Percentiles rank a stretch among this genome's conserved stretches.
Conservation (phyloP, 2,888 invertebrate genomes). For the Margaritifera margaritifera region DNA sequence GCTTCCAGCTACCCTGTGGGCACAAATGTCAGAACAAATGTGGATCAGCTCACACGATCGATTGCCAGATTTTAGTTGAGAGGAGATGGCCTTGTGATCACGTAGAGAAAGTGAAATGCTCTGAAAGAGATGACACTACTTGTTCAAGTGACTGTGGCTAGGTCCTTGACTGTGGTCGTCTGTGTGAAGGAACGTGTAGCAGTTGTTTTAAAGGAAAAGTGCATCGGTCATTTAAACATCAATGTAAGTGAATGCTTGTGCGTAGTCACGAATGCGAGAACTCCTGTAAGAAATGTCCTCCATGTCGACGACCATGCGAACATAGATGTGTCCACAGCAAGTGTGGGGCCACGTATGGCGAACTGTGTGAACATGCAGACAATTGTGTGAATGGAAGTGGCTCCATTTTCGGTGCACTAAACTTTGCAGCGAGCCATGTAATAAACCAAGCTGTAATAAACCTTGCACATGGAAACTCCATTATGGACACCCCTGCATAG, state of each 20-base stretch:
- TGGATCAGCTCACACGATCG: conserved; percentile 27
- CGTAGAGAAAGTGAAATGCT: conserved; percentile 24
- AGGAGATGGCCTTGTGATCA: conserved; percentile 43
- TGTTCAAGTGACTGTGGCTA: conserved; percentile 33
- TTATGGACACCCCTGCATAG: conserved; percentile 77
- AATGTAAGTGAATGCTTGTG: conserved; percentile 78
- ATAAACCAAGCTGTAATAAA: conserved; percentile 66
- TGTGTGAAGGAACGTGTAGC: conserved; percentile 71
- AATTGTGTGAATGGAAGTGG: conserved; percentile 68
- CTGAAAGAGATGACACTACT: conserved; percentile 14
- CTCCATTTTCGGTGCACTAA: conserved; percentile 63
- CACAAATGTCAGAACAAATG: conserved; percentile 48
- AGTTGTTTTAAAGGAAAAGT: conserved; percentile 78
- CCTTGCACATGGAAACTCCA: conserved; percentile 65
- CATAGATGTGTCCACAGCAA: conserved; percentile 66
- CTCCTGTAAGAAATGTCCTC: conserved; percentile 67
- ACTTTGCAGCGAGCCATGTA: conserved; percentile 71
- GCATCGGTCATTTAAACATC: conserved; percentile 77
- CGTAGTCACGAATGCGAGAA: conserved; percentile 69
- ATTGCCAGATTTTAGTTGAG: conserved; percentile 21
- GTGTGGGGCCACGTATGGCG: conserved; percentile 63
- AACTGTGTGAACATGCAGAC: conserved; percentile 65
- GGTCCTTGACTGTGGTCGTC: conserved; percentile 57
- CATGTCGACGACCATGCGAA: conserved; percentile 69
- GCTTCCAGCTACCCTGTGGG: conserved; percentile 44